phyloP scores from a whole-genome alignment of 2,888 invertebrate species.

The Clanis bilineata region DNA sequence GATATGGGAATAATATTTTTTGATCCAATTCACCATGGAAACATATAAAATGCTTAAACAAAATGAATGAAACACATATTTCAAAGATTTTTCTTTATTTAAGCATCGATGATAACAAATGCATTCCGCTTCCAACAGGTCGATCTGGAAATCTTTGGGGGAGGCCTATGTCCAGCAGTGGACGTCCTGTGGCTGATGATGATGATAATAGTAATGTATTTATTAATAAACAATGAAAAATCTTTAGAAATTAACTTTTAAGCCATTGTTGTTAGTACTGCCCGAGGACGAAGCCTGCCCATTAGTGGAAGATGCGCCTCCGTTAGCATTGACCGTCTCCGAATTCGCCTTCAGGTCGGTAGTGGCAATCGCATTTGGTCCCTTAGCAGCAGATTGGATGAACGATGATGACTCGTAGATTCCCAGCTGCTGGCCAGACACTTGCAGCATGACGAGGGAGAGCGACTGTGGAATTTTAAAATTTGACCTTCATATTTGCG shows the following conservation, averaged over 20 bases:
- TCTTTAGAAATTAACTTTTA: not conserved
- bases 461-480: not conserved
- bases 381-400: not conserved
- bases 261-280: too few relatives aligned
- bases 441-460: not conserved
- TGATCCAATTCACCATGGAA: too few relatives aligned
- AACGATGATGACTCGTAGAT: not conserved
- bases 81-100: too few relatives aligned
- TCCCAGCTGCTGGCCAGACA: not conserved
- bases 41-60: too few relatives aligned
- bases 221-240: not conserved
- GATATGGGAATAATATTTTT: too few relatives aligned
- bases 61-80: too few relatives aligned
- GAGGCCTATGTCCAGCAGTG: too few relatives aligned
- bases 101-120: too few relatives aligned
- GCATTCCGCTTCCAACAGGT: too few relatives aligned
- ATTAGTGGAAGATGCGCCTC: not conserved
- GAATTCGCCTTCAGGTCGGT: not conserved
- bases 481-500: not conserved
- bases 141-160: too few relatives aligned
- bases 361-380: not conserved
- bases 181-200: too few relatives aligned
- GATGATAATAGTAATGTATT: too few relatives aligned
- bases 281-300: not conserved
- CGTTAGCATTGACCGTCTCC: not conserved